phyloP scores from a whole-genome alignment of 2,797 vertebrate species.

The Peromyscus attwateri region DNA sequence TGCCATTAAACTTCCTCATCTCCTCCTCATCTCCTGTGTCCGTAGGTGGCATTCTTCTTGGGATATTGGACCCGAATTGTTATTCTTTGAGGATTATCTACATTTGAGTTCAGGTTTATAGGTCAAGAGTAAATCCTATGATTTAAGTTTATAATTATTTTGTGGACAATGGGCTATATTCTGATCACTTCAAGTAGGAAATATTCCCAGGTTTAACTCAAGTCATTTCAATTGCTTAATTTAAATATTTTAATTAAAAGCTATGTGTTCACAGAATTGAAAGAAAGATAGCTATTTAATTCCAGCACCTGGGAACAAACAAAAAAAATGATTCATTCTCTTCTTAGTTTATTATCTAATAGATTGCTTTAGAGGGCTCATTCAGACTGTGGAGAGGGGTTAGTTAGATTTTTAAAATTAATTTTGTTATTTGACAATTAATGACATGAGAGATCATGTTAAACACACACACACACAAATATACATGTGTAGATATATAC shows the following conservation, averaged over 20 bases:
- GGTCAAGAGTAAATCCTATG: conserved; percentile 82
- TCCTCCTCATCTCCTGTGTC: conserved; percentile 77
- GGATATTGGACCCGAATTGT: not conserved
- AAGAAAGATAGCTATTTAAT: conserved; percentile 65
- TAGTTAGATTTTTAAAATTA: not conserved
- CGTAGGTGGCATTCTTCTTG: conserved; percentile 23
- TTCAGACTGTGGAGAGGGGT: not conserved
- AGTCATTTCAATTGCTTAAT: conserved; percentile 80
- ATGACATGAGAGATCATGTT: not conserved
- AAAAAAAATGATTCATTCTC: conserved; percentile 25
- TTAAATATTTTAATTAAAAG: conserved; percentile 78
- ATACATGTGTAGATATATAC: too few species aligned
- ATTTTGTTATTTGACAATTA: not conserved
- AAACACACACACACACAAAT: not conserved
- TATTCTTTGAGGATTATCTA: conserved; percentile 61
- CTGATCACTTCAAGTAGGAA: conserved; percentile 53
- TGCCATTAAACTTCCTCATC: conserved; percentile 71
- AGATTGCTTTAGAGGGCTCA: not conserved
- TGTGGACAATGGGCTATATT: conserved; percentile 81
- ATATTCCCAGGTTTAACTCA: conserved; percentile 82
- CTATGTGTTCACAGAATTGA: conserved; percentile 74
- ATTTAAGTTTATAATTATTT: conserved; percentile 87
- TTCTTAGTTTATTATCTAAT: conserved; percentile 24
- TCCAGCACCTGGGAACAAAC: conserved; percentile 40
- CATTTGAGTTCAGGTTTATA: conserved; percentile 82